Evolutionary conservation across 1,140 invertebrate genomes (phyloP), one percentile per base, ranked within the genome.

Genomic region (Gonatopus flavifemur): DNA sequence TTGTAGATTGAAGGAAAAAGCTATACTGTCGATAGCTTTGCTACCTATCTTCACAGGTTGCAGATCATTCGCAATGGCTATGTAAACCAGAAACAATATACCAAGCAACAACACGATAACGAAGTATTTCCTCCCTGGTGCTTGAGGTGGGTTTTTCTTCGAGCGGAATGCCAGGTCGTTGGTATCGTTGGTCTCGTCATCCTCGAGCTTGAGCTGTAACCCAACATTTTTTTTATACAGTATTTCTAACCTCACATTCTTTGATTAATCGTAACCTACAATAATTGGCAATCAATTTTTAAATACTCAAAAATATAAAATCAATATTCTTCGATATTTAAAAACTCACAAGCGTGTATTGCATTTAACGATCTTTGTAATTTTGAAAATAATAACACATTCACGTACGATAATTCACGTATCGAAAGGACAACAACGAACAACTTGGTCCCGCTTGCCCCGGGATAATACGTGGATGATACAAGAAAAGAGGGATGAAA

Each of bases 1-100:
- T 52, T 75, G 76, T 2, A 76, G 39, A 56, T 72, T 77, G 2
- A 78, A 62, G 0, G 70, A 73, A 12, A 71, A 64, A 0, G 69
- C 74, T 20, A 78, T 20, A 21, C 66, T 69, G 22, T 78, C 74
- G 0, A 78, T 69, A 1, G 69, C 71, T 40, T 70, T 67, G 12
- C 61, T 64, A 3, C 74, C 70, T 13, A 76, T 33, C 13, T 52
- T 64, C 12, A 71, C 43, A n/a, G 72, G 67, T 35, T 70, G 66
- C 4, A 70, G 20, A 39, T 70, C 71, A 41, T 63, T 74, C 0
- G 60, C 62, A 55, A 78, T 67, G 1, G 62, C 66, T 6, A 76
- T 46, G 13, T 78, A 76, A 38, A 64, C 64, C 21, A 76, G 31
- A 15, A 75, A 57, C 22, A 74, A 50, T 36, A 59, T 16, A 25